Evolutionary conservation across 2,888 invertebrate species (phyloP).

Genomic region (Busseola fusca): DNA sequence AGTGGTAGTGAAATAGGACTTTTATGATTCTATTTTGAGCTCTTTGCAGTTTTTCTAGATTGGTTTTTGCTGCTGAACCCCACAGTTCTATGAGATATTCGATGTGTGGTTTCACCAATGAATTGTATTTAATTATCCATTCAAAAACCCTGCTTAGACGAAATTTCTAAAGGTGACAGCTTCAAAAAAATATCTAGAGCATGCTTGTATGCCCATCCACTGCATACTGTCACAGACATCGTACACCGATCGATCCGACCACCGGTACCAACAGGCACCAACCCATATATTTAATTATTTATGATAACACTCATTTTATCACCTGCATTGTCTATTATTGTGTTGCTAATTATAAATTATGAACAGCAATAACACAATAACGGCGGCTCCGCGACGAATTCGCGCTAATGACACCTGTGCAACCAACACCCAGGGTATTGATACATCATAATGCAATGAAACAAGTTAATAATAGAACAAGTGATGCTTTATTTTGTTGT

Average conservation of each 20-base stretch:
- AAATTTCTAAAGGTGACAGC: too few relatives aligned
- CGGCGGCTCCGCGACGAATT: constrained; percentile 10
- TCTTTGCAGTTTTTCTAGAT: too few relatives aligned
- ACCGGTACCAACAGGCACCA: constrained; percentile 20
- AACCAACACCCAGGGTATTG: background rate
- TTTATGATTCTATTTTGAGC: too few relatives aligned
- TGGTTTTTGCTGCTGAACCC: too few relatives aligned
- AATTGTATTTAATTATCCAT: background rate
- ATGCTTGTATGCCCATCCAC: background rate
- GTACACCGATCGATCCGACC: background rate
- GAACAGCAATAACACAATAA: constrained; percentile 15
- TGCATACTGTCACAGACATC: background rate
- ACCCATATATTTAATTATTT: background rate
- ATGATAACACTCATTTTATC: background rate
- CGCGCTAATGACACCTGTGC: constrained; percentile 45
- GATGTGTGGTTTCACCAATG: too few relatives aligned
- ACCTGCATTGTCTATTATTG: constrained; percentile 7
- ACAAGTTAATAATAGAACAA: background rate
- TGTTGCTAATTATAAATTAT: constrained; percentile 48
- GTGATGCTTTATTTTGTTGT: background rate
- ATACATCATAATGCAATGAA: constrained; percentile 2
- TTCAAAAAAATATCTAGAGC: background rate
- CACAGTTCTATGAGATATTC: too few relatives aligned
- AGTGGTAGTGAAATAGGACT: too few relatives aligned
- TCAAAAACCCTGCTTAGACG: background rate